phyloP scores from a whole-genome alignment of 37 sponge, comb jelly and placozoan species.

The Agelas oroides region DNA sequence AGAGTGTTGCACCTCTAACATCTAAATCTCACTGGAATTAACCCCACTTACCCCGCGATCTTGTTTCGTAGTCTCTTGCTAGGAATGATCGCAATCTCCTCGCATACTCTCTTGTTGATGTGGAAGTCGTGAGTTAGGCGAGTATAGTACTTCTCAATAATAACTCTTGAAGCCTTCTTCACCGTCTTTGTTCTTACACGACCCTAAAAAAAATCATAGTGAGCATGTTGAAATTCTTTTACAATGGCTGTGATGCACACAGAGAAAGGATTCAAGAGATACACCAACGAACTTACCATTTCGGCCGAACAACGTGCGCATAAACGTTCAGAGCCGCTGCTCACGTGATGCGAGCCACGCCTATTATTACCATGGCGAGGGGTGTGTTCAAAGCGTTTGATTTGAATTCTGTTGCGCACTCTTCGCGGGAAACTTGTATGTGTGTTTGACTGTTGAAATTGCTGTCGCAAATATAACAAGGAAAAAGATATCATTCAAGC shows the following conservation, averaged over 20 bases:
- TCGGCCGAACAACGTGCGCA: no score
- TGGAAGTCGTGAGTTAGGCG: conserved; percentile 95
- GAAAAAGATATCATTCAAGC: no score
- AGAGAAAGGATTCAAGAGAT: no score
- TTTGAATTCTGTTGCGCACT: no score
- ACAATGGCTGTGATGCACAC: not conserved
- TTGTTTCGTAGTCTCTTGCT: conserved; percentile 97
- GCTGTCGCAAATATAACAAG: no score
- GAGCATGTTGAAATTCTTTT: not conserved
- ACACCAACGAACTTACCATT: no score
- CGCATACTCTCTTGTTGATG: conserved; percentile 98
- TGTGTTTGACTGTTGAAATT: no score
- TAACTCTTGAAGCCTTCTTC: conserved; percentile 96
- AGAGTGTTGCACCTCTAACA: not conserved
- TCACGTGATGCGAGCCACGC: no score
- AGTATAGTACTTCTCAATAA: conserved; percentile 99
- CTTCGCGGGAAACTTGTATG: no score
- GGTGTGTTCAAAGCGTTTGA: no score
- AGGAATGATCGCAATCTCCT: conserved; percentile 98
- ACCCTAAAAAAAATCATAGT: conserved; percentile 77
- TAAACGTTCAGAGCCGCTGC: no score
- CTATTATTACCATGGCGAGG: no score
- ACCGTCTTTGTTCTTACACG: conserved; percentile 99
- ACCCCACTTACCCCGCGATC: conserved; percentile 90
- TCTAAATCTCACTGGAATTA: not conserved